Evolutionary conservation across 2,113 vertebrate species (phyloP), one percentile per base, ranked within the genome.

Genomic region (Microtus pennsylvanicus): DNA sequence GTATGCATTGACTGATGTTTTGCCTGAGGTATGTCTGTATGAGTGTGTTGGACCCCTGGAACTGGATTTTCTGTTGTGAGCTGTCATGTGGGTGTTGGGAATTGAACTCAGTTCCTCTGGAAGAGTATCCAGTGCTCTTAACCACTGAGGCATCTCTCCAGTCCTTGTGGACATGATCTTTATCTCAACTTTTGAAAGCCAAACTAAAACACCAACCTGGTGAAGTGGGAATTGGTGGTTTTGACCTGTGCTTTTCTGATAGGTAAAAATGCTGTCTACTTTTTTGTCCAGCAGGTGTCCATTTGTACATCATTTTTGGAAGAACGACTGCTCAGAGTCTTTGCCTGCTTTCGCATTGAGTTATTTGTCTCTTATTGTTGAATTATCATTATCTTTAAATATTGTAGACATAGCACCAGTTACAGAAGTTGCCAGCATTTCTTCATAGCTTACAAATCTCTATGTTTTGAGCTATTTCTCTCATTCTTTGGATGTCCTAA

Each of bases 321-420:
- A 83, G 74, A 72, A 42, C 58, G 50, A 86, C 42, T 95, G 22
- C 47, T 86, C 14, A 30, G 35, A 93, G 63, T 14, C 14, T 92
- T 91, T 87, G 35, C 63, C 67, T 16, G 24, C 94, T 95, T 94
- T 75, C 24, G 82, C 72, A 65, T 50, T 86, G 61, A 9, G 7
- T 77, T 91, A 52, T 75, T 63, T 90, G 30, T 72, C 42, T 26
- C 72, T 91, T 76, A 82, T 47, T 89, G 14, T 58, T 89, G 58
- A 76, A 50, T 45, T 72, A 30, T 19, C 80, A 11, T 87, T 87
- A 12, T 93, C n/a, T 76, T 52, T 17, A 50, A 70, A 35, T 42
- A 8, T 91, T 82, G 14, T 58, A 82, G 77, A 61, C 52, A 72
- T 0, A 65, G 19, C 47, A 75, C 47, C 10, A 85, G 17, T 35